Evolutionary conservation across 2,888 invertebrate genomes (phyloP), one percentile per base, ranked within the genome.

Genomic region (Tanaodytes sp.): DNA sequence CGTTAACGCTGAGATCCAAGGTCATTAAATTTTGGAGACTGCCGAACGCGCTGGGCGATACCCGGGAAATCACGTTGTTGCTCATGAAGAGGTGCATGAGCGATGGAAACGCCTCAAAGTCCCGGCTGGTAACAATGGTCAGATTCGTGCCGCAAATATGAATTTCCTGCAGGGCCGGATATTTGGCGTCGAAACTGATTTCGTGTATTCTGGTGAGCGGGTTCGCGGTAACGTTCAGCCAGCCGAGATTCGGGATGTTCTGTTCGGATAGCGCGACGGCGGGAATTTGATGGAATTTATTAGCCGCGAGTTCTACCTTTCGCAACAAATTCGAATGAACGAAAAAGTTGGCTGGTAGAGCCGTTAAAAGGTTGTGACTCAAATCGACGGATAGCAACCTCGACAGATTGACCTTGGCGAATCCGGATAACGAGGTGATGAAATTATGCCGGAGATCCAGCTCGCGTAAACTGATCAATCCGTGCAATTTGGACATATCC

Each of bases 21-120:
- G 91, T 91, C 58, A 93, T 87, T 70, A 96, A 87, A 82, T 91
- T 91, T 40, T 91, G 90, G 23, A 95, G 86, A 75, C 91, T 91
- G 49, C 91, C 90, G 82, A 96, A 95, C 51, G 95, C 94, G 36
- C 94, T 92, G 0, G 95, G 94, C 1, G 94, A 93, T 66, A 96
- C 89, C 69, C 92, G 87, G 12, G 91, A 90, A 72, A 95, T 92
- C 65, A 90, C 87, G 84, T 95, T 95, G 75, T 89, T 89, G 33
- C 90, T 88, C 75, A 95, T 85, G 79, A 91, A 91, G 58, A 95
- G 87, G 79, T 91, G 92, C 79, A 93, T 89, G 30, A 95, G 86
- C 0, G 91, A 89, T 15, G 93, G 92, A 79, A 94, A 95, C 30
- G 92, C 91, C 79, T 93, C 93, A 78, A 95, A 95, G 80, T 95